phyloP scores from a whole-genome alignment of 2,113 vertebrate genomes.

The Xiphorhynchus elegans region DNA sequence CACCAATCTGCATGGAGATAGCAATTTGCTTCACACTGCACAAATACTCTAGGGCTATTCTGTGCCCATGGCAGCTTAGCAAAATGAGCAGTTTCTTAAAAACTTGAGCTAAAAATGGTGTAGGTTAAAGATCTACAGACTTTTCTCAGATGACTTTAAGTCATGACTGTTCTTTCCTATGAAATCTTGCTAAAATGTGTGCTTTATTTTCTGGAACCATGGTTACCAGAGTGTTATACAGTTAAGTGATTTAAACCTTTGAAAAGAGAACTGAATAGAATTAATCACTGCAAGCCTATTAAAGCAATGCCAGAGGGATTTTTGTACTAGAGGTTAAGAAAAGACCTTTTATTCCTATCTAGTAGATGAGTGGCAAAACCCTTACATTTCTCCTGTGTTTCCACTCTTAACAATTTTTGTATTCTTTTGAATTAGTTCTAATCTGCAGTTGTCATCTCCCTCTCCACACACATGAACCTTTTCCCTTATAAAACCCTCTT shows the following conservation, averaged over 20 bases:
- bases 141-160: background rate
- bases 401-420: background rate
- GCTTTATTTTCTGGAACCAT: conserved; percentile 8
- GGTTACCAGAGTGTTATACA: background rate
- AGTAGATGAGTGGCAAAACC: background rate
- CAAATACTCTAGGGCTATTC: background rate
- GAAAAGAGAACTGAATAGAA: conserved; percentile 23
- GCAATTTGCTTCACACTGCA: background rate
- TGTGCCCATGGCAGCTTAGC: background rate
- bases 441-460: background rate
- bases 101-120: background rate
- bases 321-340: conserved; percentile 39
- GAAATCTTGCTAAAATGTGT: background rate
- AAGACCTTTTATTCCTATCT: conserved; percentile 31
- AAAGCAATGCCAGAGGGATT: conserved; percentile 3
- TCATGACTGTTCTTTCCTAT: background rate
- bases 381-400: background rate
- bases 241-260: conserved; percentile 34
- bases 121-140: background rate
- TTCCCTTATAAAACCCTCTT: background rate
- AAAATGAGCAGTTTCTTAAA: background rate
- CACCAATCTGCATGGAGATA: background rate
- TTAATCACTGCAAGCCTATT: conserved; percentile 19
- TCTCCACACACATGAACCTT: background rate
- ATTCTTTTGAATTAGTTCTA: background rate